These are phyloP conservation scores for Micronisus gabar DNA, from an alignment of 2,113 vertebrate genomes.

Conservation along the genomic window DNA sequence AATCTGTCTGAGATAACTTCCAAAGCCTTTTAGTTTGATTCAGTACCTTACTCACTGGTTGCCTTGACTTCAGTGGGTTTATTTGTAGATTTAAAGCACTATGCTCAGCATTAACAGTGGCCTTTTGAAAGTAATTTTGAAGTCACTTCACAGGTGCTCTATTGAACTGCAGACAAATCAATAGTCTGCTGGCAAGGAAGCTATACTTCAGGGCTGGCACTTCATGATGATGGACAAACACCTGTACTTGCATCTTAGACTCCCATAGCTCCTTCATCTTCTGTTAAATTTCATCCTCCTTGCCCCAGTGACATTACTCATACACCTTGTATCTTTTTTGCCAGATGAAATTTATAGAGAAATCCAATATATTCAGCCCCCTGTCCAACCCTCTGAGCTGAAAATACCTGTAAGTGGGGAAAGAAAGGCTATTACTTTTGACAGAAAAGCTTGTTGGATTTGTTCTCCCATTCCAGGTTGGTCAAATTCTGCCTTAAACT, in stretches of 20 bases:
- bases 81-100: background rate
- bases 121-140: background rate
- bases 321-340: background rate
- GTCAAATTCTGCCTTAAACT: background rate
- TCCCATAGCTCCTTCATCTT: background rate
- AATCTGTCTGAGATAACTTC: background rate
- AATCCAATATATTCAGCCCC: background rate
- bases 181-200: background rate
- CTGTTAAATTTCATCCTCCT: background rate
- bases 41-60: background rate
- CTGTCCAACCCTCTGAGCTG: background rate
- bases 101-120: background rate
- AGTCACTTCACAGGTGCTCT: background rate
- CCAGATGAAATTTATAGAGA: background rate
- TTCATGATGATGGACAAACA: background rate
- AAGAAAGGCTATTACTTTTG: background rate
- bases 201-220: background rate
- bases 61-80: background rate
- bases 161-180: background rate
- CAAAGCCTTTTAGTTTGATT: background rate
- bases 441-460: background rate
- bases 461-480: background rate
- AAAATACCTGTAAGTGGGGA: background rate
- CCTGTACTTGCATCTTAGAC: background rate
- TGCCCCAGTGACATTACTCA: background rate